Conservation (phyloP, 2,113 vertebrate species). For the Labeo catla region DNA sequence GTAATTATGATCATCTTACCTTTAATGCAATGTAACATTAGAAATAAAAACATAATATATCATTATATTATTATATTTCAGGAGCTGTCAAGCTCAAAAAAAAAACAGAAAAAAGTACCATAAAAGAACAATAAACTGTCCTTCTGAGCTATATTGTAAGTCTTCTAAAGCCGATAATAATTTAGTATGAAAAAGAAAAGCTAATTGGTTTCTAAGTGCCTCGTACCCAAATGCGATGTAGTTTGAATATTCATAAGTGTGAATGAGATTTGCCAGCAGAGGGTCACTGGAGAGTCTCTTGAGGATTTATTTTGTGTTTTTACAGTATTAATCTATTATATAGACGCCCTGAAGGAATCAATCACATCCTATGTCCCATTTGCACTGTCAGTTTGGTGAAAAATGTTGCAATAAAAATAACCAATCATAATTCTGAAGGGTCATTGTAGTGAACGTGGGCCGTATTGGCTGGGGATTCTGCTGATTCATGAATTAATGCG, state of each 20-base stretch:
- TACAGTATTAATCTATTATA: background rate
- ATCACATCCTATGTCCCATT: background rate
- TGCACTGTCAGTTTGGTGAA: background rate
- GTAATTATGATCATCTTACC: no score
- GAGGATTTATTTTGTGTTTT: background rate
- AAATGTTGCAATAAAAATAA: background rate
- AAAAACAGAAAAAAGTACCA: background rate
- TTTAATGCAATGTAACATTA: no score
- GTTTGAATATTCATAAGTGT: background rate
- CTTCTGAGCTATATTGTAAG: background rate
- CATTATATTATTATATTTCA: background rate
- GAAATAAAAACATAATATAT: no score
- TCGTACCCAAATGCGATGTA: background rate
- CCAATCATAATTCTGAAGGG: background rate
- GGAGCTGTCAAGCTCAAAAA: background rate
- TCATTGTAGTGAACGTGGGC: constrained; percentile 49
- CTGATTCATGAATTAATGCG: constrained; percentile 65
- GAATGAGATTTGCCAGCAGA: background rate
- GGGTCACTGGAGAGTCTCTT: background rate
- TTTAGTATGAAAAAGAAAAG: background rate
- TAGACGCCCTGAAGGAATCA: background rate
- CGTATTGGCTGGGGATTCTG: constrained; percentile 57
- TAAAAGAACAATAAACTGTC: no score
- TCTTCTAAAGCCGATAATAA: background rate
- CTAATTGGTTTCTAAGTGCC: background rate